Percentiles rank a stretch among this genome's conserved stretches.
Evolutionary conservation across 2,113 vertebrate species (phyloP).

Genomic region (Syngnathus floridae): DNA sequence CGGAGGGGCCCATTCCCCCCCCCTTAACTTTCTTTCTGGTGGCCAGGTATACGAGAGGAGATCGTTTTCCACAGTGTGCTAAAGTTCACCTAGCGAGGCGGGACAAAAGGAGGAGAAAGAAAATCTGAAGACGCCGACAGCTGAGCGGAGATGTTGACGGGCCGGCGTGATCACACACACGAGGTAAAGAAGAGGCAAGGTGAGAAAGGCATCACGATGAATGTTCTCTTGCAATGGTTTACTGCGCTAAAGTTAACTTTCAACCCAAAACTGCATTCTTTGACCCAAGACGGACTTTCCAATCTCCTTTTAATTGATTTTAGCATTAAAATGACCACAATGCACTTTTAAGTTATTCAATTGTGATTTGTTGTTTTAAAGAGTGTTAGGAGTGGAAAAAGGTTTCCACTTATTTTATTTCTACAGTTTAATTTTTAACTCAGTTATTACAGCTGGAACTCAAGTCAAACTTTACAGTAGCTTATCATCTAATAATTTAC

Average conservation of each 20-base stretch:
- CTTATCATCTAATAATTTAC: constrained; percentile 1
- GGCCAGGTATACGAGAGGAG: constrained; percentile 24
- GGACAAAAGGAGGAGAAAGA: constrained; percentile 40
- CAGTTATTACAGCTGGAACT: neutral
- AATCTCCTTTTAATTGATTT: no score
- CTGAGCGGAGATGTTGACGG: neutral
- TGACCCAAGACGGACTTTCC: neutral
- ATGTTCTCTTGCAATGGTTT: constrained; percentile 23
- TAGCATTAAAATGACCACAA: no score
- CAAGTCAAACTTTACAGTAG: constrained; percentile 3
- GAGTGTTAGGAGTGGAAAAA: neutral
- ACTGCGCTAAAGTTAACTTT: constrained; percentile 36
- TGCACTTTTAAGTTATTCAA: no score
- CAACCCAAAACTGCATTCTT: neutral
- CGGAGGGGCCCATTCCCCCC: no score
- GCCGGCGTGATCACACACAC: neutral
- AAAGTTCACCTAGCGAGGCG: constrained; percentile 51
- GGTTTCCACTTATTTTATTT: neutral
- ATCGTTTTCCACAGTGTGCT: constrained; percentile 44
- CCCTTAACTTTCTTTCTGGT: neutral
- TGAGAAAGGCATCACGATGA: neutral
- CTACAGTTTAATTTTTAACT: neutral
- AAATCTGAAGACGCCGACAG: neutral
- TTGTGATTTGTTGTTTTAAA: no score
- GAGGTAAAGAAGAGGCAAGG: neutral